Conservation (phyloP, 2,113 vertebrate species). For the Dipodomys stephensi region DNA sequence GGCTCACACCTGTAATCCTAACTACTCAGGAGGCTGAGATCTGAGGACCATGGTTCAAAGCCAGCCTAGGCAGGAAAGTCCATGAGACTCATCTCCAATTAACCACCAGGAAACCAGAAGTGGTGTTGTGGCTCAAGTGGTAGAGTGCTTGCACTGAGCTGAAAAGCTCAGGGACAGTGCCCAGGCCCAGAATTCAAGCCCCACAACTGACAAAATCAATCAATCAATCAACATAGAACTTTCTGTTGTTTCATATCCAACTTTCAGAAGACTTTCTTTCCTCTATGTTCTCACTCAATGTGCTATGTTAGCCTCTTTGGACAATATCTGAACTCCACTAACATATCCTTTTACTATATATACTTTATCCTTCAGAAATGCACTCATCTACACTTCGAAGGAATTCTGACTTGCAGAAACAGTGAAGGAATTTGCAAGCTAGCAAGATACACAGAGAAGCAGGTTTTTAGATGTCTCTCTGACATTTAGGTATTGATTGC, state of each 20-base stretch:
- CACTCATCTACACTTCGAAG: neutral
- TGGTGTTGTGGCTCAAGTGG: too few relatives aligned
- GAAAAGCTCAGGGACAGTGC: too few relatives aligned
- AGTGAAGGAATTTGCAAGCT: neutral
- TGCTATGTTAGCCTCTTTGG: neutral
- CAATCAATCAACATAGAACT: neutral
- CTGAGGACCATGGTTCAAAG: too few relatives aligned
- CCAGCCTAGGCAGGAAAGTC: too few relatives aligned
- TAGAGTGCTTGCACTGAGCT: too few relatives aligned
- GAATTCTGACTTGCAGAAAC: neutral
- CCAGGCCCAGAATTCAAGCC: too few relatives aligned
- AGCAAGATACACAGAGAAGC: neutral
- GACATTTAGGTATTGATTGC: neutral
- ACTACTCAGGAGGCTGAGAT: too few relatives aligned
- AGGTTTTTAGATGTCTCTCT: neutral
- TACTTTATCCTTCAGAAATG: neutral
- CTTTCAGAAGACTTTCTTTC: neutral
- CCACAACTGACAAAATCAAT: too few relatives aligned
- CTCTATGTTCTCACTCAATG: neutral
- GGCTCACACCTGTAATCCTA: too few relatives aligned
- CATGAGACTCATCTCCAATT: too few relatives aligned
- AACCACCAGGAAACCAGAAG: too few relatives aligned
- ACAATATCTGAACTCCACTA: neutral
- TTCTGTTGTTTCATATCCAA: neutral
- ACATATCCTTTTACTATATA: rapidly evolving